Conservation (phyloP, 1,140 invertebrate species). For the Scylla paramamosain region DNA sequence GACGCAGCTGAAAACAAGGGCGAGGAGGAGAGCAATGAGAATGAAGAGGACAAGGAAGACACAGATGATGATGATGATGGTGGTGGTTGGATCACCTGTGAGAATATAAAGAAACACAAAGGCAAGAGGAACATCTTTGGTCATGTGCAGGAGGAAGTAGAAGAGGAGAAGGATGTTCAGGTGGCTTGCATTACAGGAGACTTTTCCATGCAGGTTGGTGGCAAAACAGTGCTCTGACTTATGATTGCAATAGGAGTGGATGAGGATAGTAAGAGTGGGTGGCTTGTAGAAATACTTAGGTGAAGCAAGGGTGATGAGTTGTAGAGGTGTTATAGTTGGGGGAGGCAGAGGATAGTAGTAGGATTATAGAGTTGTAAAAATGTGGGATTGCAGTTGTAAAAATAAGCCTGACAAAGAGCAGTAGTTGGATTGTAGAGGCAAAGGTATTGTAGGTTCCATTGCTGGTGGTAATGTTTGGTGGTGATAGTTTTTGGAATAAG, state of each 20-base stretch:
- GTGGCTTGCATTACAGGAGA: slow-evolving; percentile 97
- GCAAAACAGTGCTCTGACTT: background rate
- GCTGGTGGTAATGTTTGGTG: no score
- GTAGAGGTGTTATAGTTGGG: background rate
- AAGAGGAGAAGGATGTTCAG: slow-evolving; percentile 81
- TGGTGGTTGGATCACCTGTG: slow-evolving; percentile 79
- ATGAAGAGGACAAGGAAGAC: slow-evolving; percentile 83
- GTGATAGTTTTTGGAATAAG: no score
- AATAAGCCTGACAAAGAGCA: no score
- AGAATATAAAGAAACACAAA: slow-evolving; percentile 76
- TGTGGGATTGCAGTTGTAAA: no score
- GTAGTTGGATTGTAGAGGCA: no score
- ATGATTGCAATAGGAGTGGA: no score
- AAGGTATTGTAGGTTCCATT: no score
- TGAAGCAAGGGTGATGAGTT: background rate
- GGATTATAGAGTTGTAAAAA: no score
- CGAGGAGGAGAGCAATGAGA: slow-evolving; percentile 16
- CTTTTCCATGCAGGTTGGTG: slow-evolving; percentile 91
- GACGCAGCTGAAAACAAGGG: background rate
- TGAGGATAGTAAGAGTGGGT: no score
- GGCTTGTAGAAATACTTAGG: no score
- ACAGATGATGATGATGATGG: slow-evolving; percentile 82
- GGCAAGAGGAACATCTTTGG: slow-evolving; percentile 60
- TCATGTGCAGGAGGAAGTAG: slow-evolving; percentile 51
- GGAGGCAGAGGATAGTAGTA: no score